Conservation (phyloP, 2,888 invertebrate species). For the Nemoura dubitans region DNA sequence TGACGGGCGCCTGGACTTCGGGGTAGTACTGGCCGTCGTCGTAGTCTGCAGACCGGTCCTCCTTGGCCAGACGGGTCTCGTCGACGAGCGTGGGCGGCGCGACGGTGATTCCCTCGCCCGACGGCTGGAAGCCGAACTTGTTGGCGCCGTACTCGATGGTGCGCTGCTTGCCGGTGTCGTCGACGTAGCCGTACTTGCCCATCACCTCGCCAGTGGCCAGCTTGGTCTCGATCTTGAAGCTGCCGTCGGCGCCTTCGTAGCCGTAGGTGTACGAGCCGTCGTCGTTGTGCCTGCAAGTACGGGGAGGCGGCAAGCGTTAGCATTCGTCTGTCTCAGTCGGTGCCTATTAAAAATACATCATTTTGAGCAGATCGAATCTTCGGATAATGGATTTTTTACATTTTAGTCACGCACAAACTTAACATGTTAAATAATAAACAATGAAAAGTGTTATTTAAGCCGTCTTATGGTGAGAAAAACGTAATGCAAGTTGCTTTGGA, state of each 20-base stretch:
- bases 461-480: neutral
- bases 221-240: conserved; percentile 91
- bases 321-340: neutral
- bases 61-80: conserved; percentile 55
- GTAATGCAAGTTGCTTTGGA: neutral
- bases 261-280: conserved; percentile 92
- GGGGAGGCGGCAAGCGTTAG: neutral
- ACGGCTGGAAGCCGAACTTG: conserved; percentile 86
- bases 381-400: neutral
- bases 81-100: conserved; percentile 63
- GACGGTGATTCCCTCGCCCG: conserved; percentile 87
- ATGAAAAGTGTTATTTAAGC: neutral
- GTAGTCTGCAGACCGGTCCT: conserved; percentile 46
- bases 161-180: conserved; percentile 81
- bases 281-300: conserved; percentile 76
- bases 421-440: neutral
- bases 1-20: conserved; percentile 48
- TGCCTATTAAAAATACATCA: neutral
- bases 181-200: conserved; percentile 91
- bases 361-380: neutral
- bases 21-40: conserved; percentile 54
- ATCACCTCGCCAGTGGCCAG: conserved; percentile 82
- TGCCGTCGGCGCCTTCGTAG: conserved; percentile 87
- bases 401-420: neutral
- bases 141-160: conserved; percentile 90